Percentiles rank a stretch among this genome's conserved stretches.
phyloP scores from a whole-genome alignment of 2,113 vertebrate species.

The Sylvilagus bachmani region DNA sequence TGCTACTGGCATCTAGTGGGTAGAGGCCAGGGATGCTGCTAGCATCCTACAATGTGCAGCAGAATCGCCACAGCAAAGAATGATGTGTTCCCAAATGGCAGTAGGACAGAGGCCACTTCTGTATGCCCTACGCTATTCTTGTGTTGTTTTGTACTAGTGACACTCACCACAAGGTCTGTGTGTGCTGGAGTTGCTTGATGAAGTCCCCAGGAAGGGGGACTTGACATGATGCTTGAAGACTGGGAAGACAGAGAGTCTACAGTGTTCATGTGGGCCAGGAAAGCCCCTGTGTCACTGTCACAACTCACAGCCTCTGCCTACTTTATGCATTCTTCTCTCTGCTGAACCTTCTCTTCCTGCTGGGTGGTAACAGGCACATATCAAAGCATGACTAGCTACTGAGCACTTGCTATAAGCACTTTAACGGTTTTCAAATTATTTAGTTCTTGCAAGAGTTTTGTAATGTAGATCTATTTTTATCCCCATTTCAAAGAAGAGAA shows the following conservation, averaged over 20 bases:
- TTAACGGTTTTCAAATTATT: background rate
- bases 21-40: background rate
- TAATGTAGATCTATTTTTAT: background rate
- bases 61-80: background rate
- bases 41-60: background rate
- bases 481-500: slow-evolving; percentile 50
- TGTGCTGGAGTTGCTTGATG: too few species aligned
- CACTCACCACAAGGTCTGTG: background rate
- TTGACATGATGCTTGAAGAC: background rate
- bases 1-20: slow-evolving; percentile 31
- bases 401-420: background rate
- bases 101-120: background rate
- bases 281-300: background rate
- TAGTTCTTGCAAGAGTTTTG: background rate
- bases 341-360: background rate
- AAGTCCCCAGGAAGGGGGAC: background rate
- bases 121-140: fast-evolving
- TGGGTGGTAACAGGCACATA: background rate
- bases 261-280: background rate
- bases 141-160: background rate
- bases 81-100: background rate
- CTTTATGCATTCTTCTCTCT: too few species aligned
- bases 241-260: background rate
- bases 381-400: background rate
- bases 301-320: background rate